Conservation (phyloP, 1,140 invertebrate species). For the Helicoverpa zea region DNA sequence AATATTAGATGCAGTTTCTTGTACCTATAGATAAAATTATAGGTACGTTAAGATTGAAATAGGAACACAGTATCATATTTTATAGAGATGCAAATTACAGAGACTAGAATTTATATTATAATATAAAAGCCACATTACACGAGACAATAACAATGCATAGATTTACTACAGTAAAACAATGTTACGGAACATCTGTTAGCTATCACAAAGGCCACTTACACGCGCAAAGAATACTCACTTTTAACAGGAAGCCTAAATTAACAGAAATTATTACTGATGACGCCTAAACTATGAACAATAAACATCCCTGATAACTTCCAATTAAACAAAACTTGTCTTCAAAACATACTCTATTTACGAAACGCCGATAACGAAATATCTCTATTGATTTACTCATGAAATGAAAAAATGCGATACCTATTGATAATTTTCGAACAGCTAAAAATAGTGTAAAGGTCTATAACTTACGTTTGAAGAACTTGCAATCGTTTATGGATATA, state of each 20-base stretch:
- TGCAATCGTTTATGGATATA: background rate
- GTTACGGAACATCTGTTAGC: background rate
- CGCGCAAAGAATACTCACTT: background rate
- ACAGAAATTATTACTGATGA: constrained; percentile 3
- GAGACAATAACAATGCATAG: background rate
- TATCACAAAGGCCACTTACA: background rate
- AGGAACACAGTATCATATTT: no score
- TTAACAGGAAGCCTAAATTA: constrained; percentile 36
- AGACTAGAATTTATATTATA: background rate
- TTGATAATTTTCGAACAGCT: background rate
- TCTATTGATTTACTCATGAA: constrained; percentile 3
- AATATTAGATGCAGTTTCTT: no score
- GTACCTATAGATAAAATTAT: no score
- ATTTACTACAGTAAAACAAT: background rate
- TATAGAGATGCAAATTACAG: no score
- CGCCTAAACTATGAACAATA: constrained; percentile 5
- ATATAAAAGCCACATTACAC: background rate
- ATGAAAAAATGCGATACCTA: background rate
- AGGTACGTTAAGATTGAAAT: no score
- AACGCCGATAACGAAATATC: constrained; percentile 15
- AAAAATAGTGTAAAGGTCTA: background rate
- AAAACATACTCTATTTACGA: constrained; percentile 6
- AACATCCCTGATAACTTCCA: constrained; percentile 14
- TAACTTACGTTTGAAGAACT: constrained; percentile 26
- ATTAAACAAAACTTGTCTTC: background rate